Evolutionary conservation across 2,888 invertebrate genomes (phyloP).

Genomic region (Empis stercorea): DNA sequence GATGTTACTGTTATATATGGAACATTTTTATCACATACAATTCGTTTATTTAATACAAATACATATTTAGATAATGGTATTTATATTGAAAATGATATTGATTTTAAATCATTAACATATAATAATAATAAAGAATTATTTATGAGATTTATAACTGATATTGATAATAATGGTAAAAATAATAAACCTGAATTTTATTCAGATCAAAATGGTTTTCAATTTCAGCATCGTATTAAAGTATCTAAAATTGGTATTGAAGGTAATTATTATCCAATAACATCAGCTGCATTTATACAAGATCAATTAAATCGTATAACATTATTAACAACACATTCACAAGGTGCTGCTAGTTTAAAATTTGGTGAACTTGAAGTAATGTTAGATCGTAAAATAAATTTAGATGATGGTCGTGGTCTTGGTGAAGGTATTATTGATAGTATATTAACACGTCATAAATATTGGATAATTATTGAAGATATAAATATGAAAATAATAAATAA

Average conservation of each 20-base stretch:
- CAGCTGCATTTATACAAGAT: constrained; percentile 79
- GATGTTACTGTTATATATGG: constrained; percentile 74
- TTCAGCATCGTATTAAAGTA: constrained; percentile 64
- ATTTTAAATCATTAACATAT: constrained; percentile 75
- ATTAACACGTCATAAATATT: constrained; percentile 65
- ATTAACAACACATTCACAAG: constrained; percentile 82
- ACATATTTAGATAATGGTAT: constrained; percentile 58
- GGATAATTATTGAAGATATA: constrained; percentile 63
- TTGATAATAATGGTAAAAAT: constrained; percentile 60
- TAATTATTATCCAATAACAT: constrained; percentile 93
- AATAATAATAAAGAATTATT: constrained; percentile 85
- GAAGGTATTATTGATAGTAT: constrained; percentile 91
- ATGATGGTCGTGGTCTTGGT: constrained; percentile 90
- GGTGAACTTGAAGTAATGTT: constrained; percentile 91
- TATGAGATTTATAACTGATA: constrained; percentile 78
- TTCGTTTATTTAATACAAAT: constrained; percentile 64
- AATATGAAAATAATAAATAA: constrained; percentile 13
- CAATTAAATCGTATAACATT: constrained; percentile 56
- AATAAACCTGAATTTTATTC: constrained; percentile 67
- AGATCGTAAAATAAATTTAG: constrained; percentile 84
- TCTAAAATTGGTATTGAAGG: constrained; percentile 52
- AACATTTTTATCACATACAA: constrained; percentile 62
- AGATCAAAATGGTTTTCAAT: constrained; percentile 88
- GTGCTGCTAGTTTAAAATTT: constrained; percentile 74
- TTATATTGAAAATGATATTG: constrained; percentile 67